A percentile compares a stretch with the other conserved stretches of the same genome.
Conservation (phyloP, 2,797 vertebrate genomes). For the Sebastiscus tertius region DNA sequence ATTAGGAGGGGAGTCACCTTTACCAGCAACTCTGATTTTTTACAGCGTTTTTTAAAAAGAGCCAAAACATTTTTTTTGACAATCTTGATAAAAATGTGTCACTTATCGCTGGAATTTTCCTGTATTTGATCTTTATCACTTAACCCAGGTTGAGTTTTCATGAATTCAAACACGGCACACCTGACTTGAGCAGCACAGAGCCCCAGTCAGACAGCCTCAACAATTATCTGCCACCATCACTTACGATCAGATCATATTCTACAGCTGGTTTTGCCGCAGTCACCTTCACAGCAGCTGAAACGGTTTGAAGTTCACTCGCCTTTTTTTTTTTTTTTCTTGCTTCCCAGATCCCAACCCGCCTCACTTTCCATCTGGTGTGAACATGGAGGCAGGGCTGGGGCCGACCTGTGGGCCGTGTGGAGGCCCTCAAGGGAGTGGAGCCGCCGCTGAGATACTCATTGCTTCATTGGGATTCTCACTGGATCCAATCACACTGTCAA, state of each 20-base stretch:
- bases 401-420: background rate
- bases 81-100: background rate
- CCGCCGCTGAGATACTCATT: constrained; percentile 57
- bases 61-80: background rate
- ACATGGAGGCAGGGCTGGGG: constrained; percentile 9
- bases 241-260: constrained; percentile 35
- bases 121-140: constrained; percentile 6
- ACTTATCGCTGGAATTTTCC: background rate
- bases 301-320: constrained; percentile 43
- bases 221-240: constrained; percentile 42
- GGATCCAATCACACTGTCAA: constrained; percentile 70
- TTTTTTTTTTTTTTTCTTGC: constrained; percentile 1
- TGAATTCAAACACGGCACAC: constrained; percentile 3
- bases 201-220: background rate
- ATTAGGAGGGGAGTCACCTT: constrained; percentile 8
- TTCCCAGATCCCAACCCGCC: constrained; percentile 12
- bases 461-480: constrained; percentile 74
- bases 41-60: background rate
- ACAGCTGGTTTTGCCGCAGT: constrained; percentile 37
- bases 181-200: background rate
- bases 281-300: constrained; percentile 60
- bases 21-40: background rate
- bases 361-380: constrained; percentile 38
- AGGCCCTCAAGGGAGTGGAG: constrained; percentile 3
- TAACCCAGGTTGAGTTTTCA: background rate